Evolutionary conservation across 1,140 invertebrate species (phyloP).

Genomic region (Drosophila pallidifrons): DNA sequence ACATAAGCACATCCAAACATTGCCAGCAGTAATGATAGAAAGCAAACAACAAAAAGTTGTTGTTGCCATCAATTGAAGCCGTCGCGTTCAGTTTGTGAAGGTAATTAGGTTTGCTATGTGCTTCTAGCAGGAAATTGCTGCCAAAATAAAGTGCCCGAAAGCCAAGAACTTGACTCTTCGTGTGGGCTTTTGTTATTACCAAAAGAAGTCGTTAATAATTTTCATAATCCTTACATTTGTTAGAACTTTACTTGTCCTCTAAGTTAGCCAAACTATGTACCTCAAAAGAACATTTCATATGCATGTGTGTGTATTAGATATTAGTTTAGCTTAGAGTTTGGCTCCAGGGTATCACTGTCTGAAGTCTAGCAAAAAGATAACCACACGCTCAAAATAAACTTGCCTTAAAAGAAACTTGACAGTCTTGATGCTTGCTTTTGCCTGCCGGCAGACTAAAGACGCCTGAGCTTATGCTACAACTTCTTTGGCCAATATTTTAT

Average conservation of each 20-base stretch:
- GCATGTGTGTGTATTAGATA: neutral
- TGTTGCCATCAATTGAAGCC: slow-evolving; percentile 37
- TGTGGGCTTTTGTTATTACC: neutral
- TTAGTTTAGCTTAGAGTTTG: slow-evolving; percentile 5
- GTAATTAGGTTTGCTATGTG: slow-evolving; percentile 52
- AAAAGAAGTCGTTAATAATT: slow-evolving; percentile 18
- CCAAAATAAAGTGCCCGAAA: slow-evolving; percentile 42
- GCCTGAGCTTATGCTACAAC: slow-evolving; percentile 59
- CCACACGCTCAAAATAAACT: slow-evolving; percentile 48
- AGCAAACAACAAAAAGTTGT: slow-evolving; percentile 54
- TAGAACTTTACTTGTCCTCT: neutral
- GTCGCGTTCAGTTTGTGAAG: slow-evolving; percentile 17
- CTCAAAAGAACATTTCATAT: neutral
- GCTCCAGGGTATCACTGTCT: slow-evolving; percentile 49
- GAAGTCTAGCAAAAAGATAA: slow-evolving; percentile 39
- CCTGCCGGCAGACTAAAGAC: slow-evolving; percentile 43
- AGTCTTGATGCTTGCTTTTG: slow-evolving; percentile 48
- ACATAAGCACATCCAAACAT: slow-evolving; percentile 12
- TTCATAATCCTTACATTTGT: slow-evolving; percentile 19
- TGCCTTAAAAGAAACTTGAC: slow-evolving; percentile 53
- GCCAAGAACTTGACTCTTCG: slow-evolving; percentile 3
- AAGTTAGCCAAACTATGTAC: slow-evolving; percentile 1
- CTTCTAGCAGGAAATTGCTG: slow-evolving; percentile 63
- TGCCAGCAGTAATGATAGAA: slow-evolving; percentile 32
- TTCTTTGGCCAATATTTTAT: slow-evolving; percentile 44